phyloP scores from a whole-genome alignment of 2,113 vertebrate species.

The Chamaea fasciata region DNA sequence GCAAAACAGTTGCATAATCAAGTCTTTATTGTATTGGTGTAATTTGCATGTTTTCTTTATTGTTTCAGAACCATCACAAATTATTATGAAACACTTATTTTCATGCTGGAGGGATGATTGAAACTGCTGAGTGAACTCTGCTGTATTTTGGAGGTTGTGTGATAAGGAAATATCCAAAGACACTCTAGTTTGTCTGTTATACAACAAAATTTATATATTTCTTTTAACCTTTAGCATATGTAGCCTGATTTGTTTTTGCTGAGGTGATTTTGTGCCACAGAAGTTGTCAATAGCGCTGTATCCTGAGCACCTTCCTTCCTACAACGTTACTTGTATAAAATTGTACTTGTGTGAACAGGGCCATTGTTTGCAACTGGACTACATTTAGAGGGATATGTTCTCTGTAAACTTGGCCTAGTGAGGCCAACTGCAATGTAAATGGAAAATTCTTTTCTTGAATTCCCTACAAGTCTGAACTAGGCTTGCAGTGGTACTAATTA shows the following conservation, averaged over 20 bases:
- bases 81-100: constrained; percentile 37
- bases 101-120: not conserved
- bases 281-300: not conserved
- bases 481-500: not conserved
- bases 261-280: not conserved
- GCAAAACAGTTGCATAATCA: constrained; percentile 21
- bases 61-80: constrained; percentile 36
- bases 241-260: not conserved
- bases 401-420: not conserved
- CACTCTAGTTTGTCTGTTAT: not conserved
- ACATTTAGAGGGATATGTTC: not conserved
- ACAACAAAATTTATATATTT: not conserved
- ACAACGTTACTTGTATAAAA: not conserved
- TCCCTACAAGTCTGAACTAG: not conserved
- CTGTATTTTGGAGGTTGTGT: not conserved
- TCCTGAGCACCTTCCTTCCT: not conserved
- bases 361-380: not conserved
- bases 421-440: not conserved
- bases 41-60: constrained; percentile 44
- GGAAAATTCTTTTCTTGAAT: not conserved
- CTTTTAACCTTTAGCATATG: not conserved
- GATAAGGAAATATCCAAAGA: constrained; percentile 2
- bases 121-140: constrained; percentile 1
- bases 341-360: not conserved
- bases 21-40: constrained; percentile 25